Percentiles rank a stretch among this genome's conserved stretches.
phyloP scores from a whole-genome alignment of 2,888 invertebrate species.

The Ornithoptera alexandrae region DNA sequence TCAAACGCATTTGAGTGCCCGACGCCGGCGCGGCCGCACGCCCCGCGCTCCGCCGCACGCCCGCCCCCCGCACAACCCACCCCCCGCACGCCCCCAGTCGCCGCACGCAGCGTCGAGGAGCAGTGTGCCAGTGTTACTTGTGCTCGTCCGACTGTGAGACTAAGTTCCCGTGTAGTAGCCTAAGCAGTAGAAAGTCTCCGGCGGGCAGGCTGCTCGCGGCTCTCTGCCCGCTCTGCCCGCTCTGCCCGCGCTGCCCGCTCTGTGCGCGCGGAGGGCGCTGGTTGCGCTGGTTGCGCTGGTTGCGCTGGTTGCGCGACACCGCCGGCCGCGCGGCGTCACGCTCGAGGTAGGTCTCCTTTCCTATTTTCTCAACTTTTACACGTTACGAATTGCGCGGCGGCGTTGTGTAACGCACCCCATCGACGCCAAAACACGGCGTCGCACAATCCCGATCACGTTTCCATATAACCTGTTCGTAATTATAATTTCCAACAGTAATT shows the following conservation, averaged over 20 bases:
- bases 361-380: slow-evolving; percentile 22
- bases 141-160: slow-evolving; percentile 38
- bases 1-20: slow-evolving; percentile 73
- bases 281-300: no score
- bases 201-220: neutral
- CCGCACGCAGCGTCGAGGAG: slow-evolving; percentile 31
- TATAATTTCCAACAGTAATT: no score
- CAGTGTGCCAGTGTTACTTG: slow-evolving; percentile 39
- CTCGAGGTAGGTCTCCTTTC: slow-evolving; percentile 36
- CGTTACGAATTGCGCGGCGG: no score
- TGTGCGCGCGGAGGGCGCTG: no score
- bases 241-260: no score
- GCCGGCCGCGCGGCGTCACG: slow-evolving; percentile 30
- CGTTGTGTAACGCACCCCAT: no score
- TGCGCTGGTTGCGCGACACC: no score
- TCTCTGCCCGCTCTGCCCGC: no score
- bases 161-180: slow-evolving; percentile 19
- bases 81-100: slow-evolving; percentile 49
- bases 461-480: no score
- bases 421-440: no score
- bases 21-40: slow-evolving; percentile 53
- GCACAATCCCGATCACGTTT: no score
- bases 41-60: slow-evolving; percentile 41
- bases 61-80: slow-evolving; percentile 50
- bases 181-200: slow-evolving; percentile 30